These are phyloP conservation scores for Amphiduros pacificus DNA, from an alignment of 2,888 invertebrate genomes.

Conservation along the genomic window DNA sequence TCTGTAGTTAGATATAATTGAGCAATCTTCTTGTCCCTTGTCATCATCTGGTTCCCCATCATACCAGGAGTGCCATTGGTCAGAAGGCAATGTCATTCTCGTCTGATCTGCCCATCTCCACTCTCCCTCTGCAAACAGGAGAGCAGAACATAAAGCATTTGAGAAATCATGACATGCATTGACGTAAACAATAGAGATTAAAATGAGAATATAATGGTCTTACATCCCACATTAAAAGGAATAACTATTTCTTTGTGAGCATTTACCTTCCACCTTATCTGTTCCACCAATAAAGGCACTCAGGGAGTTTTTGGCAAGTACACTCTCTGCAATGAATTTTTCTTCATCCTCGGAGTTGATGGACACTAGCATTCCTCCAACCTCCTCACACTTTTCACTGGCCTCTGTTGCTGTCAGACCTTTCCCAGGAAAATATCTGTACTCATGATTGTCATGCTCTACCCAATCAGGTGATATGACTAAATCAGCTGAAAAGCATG, in stretches of 20 bases:
- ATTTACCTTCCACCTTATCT: too few relatives aligned
- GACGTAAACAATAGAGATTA: too few relatives aligned
- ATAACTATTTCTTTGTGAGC: too few relatives aligned
- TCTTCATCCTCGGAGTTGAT: conserved; percentile 10
- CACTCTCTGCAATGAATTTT: neutral
- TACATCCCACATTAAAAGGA: too few relatives aligned
- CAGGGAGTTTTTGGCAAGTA: neutral
- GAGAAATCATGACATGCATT: too few relatives aligned
- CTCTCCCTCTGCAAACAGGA: conserved; percentile 4
- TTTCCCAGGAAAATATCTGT: conserved; percentile 6
- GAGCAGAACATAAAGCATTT: too few relatives aligned
- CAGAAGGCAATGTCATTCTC: neutral
- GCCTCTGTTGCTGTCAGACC: neutral
- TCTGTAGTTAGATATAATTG: conserved; percentile 26
- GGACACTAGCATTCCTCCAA: conserved; percentile 14
- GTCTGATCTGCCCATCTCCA: conserved; percentile 12
- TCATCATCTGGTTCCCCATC: conserved; percentile 22
- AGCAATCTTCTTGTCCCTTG: conserved; percentile 17
- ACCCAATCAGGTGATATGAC: conserved; percentile 8
- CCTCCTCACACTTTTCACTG: neutral
- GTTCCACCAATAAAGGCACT: conserved; percentile 13
- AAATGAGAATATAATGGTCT: too few relatives aligned
- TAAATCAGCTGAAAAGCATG: conserved; percentile 8
- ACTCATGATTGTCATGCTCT: conserved; percentile 3
- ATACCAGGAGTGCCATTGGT: conserved; percentile 15